phyloP scores from a whole-genome alignment of 2,113 vertebrate genomes.

The Oncorhynchus masou region DNA sequence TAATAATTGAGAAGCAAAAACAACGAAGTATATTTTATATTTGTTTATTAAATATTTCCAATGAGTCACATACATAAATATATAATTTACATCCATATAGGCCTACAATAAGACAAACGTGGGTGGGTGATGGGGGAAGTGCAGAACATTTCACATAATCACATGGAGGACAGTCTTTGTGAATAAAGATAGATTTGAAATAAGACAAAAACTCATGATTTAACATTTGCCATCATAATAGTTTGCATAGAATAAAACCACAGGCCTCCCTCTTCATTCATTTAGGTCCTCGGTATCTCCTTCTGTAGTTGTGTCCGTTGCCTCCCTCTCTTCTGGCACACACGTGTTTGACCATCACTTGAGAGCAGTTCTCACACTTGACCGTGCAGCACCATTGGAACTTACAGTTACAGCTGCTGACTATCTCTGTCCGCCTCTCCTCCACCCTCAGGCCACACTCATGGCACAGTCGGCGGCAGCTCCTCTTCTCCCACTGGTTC shows the following conservation, averaged over 20 bases:
- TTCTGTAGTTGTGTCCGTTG: constrained; percentile 48
- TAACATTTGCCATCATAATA: not conserved
- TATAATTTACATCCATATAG: constrained; percentile 15
- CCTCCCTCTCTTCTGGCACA: constrained; percentile 71
- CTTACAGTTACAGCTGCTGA: constrained; percentile 92
- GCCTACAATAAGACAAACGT: constrained; percentile 17
- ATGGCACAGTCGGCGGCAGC: constrained; percentile 86
- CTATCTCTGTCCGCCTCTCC: constrained; percentile 78
- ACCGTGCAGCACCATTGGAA: constrained; percentile 98
- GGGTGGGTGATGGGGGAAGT: constrained; percentile 37
- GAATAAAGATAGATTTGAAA: too few relatives aligned
- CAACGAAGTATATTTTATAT: not conserved
- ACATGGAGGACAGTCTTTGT: too few relatives aligned
- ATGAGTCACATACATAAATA: constrained; percentile 56
- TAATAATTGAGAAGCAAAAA: not conserved
- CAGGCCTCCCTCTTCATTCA: not conserved
- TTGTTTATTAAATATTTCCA: constrained; percentile 13
- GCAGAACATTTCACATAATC: constrained; percentile 30
- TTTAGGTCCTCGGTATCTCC: constrained; percentile 69
- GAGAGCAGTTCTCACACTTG: constrained; percentile 86
- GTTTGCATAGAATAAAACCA: not conserved
- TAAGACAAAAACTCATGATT: not conserved
- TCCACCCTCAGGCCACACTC: constrained; percentile 89
- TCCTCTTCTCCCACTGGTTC: constrained; percentile 80
- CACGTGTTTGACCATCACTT: constrained; percentile 81